These are phyloP conservation scores for Paracyprichromis sp. DNA, from an alignment of 2,113 vertebrate genomes.

Conservation along the genomic window DNA sequence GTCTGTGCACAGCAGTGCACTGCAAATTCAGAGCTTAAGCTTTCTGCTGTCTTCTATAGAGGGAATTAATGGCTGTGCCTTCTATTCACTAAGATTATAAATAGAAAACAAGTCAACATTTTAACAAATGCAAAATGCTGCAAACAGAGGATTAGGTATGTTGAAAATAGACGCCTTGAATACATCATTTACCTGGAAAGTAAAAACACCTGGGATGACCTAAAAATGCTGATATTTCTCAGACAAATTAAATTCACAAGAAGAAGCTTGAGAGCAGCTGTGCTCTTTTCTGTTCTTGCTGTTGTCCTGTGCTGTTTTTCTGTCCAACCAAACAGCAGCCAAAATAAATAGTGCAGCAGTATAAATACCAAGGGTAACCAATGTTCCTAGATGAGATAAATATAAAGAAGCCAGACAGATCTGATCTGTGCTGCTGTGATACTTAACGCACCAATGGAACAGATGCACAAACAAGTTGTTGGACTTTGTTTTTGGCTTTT, in stretches of 20 bases:
- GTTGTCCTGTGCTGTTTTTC: background rate
- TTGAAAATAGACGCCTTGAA: background rate
- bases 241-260: background rate
- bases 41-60: background rate
- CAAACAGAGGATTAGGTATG: background rate
- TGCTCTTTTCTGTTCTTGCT: background rate
- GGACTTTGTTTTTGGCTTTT: background rate
- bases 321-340: background rate
- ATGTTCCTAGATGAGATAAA: background rate
- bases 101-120: background rate
- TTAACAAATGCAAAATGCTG: background rate
- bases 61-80: background rate
- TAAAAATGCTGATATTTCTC: background rate
- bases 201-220: background rate
- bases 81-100: background rate
- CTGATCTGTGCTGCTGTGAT: background rate
- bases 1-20: background rate
- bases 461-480: background rate
- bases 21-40: conserved; percentile 10
- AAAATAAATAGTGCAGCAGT: background rate
- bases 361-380: background rate
- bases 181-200: background rate
- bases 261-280: background rate
- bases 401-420: background rate
- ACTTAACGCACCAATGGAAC: background rate